Evolutionary conservation across 2,888 invertebrate genomes (phyloP).

Genomic region (Cataglyphis rosenhaueri): DNA sequence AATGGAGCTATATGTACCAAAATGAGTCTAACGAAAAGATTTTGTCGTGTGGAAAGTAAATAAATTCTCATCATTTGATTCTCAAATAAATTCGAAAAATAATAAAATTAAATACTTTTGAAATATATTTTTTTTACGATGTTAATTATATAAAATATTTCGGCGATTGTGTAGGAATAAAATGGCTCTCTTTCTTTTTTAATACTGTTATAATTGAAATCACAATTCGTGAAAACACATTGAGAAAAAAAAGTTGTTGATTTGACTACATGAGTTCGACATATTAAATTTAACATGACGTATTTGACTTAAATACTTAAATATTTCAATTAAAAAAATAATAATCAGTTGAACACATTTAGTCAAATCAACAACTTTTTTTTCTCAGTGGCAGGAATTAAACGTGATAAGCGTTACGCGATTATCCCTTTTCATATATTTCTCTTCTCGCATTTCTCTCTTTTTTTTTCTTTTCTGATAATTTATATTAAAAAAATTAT

Average conservation of each 20-base stretch:
- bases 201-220: constrained; percentile 3
- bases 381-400: constrained; percentile 57
- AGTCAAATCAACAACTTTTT: too few relatives aligned
- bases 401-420: constrained; percentile 58
- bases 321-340: too few relatives aligned
- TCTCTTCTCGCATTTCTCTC: constrained; percentile 23
- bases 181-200: neutral
- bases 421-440: constrained; percentile 26
- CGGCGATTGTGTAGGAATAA: neutral
- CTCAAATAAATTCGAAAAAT: neutral
- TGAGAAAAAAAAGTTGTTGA: too few relatives aligned
- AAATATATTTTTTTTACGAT: neutral
- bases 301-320: too few relatives aligned
- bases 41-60: neutral
- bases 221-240: constrained; percentile 20
- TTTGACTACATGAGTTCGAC: too few relatives aligned
- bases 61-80: neutral
- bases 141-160: constrained; percentile 43
- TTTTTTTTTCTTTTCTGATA: neutral
- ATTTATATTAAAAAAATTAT: constrained; percentile 58
- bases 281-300: too few relatives aligned
- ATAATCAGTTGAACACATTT: too few relatives aligned
- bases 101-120: too few relatives aligned
- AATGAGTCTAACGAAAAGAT: neutral
- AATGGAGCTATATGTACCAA: neutral